Conservation (phyloP, 2,113 vertebrate genomes). For the Greenwoodochromis staneri region DNA sequence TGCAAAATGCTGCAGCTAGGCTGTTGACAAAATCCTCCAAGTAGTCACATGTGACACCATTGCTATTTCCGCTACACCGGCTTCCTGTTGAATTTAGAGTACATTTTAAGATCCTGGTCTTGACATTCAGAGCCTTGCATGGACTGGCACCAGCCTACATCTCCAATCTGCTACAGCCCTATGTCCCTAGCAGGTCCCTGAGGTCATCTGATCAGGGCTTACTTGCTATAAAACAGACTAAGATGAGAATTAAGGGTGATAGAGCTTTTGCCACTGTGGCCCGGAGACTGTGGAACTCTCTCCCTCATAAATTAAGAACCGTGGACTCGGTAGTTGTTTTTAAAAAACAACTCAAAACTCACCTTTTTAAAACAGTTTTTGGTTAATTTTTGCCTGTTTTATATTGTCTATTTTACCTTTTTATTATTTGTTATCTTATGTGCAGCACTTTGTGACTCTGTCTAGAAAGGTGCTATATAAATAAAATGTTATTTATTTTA, state of each 20-base stretch:
- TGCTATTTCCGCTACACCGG: neutral
- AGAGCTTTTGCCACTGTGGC: neutral
- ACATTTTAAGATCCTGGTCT: neutral
- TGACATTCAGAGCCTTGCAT: neutral
- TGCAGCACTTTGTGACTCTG: neutral
- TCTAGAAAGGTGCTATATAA: neutral
- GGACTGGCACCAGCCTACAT: fast-evolving
- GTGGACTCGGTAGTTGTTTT: fast-evolving
- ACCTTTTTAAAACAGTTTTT: neutral
- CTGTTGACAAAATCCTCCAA: neutral
- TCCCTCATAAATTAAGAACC: neutral
- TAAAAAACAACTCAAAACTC: neutral
- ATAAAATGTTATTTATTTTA: neutral
- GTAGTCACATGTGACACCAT: neutral
- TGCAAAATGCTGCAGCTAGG: too few relatives aligned
- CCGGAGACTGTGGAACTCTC: neutral
- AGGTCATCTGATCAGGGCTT: neutral
- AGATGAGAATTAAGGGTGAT: neutral
- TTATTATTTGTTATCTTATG: neutral
- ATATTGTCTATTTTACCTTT: neutral
- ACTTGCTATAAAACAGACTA: neutral
- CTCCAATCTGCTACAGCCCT: neutral
- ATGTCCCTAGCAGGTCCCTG: neutral
- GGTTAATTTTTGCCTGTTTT: neutral
- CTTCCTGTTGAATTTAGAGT: neutral